Evolutionary conservation across 2,113 vertebrate genomes (phyloP), one percentile per base, ranked within the genome.

Genomic region (Nothocercus julius): DNA sequence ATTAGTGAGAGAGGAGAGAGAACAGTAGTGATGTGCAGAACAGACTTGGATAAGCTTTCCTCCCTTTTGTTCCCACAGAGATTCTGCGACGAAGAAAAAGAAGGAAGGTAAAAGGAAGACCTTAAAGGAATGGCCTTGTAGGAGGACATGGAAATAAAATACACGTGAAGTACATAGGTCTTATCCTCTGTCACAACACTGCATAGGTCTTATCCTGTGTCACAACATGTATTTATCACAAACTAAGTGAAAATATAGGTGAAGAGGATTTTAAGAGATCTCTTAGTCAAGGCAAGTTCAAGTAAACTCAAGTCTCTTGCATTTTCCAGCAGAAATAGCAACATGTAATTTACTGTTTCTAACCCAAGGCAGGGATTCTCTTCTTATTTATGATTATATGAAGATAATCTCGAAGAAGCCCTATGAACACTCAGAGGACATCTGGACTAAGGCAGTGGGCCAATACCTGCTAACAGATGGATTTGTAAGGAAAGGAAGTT

Each of bases 401-500:
- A n/a, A 4, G 45, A 32, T 40, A 73, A 74, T n/a, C 34, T 36
- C 81, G 38, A 91, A 72, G 82, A 53, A 93, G 36, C n/a, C 77
- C 53, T 85, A 13, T 32, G 47, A 90, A 69, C n/a, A 28, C 45
- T 88, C 61, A 56, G 42, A 86, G n/a, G 49, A 62, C 40, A 72
- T 15, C 21, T 32, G 69, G 12, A 76, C 32, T 30, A 76, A 80
- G 61, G 20, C 36, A 59, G 12, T 8, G 54, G n/a, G 27, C 74
- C 64, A 53, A 45, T 61, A 63, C 58, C 25, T 76, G 44, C 11
- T 51, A 77, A 32, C 4, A 68, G 28, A n/a, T 1, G 2, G 45
- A 82, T 72, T 92, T 45, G 79, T 49, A 92, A 95, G 62, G 10
- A 42, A 93, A 90, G 70, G 74, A 34, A 84, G 88, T 90, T 88